Conservation (phyloP, 2,113 vertebrate species). For the Romanogobio albipinnatus region DNA sequence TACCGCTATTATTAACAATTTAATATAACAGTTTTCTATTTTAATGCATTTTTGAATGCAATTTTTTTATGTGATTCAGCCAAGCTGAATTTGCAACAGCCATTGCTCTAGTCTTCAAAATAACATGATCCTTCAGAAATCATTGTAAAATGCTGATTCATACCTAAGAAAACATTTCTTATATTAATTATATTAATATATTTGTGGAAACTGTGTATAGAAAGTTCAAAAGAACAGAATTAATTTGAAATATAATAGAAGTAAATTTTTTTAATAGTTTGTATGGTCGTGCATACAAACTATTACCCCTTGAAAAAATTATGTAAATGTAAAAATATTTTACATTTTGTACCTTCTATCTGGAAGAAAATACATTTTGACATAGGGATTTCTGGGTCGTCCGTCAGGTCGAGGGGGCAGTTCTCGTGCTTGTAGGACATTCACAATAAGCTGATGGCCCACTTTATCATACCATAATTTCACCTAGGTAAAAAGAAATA, state of each 20-base stretch:
- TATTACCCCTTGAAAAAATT: not conserved
- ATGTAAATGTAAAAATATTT: not conserved
- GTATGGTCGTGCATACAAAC: not conserved
- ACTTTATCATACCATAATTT: conserved; percentile 99
- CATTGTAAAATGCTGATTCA: no score
- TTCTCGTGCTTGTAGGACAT: conserved; percentile 96
- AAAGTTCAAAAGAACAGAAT: no score
- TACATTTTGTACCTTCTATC: conserved; percentile 63
- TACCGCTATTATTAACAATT: not conserved
- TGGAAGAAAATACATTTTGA: conserved; percentile 78
- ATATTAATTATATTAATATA: no score
- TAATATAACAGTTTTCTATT: not conserved
- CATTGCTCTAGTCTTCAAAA: no score
- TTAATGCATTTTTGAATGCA: not conserved
- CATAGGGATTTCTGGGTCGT: conserved; percentile 93
- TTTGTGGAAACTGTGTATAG: no score
- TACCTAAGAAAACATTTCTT: no score
- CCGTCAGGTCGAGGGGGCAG: conserved; percentile 89
- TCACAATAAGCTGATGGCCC: conserved; percentile 96
- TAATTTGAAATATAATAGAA: no score
- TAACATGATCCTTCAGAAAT: no score
- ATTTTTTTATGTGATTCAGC: no score
- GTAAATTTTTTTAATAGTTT: no score
- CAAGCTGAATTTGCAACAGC: no score
- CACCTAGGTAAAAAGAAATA: conserved; percentile 75